Conservation (phyloP, 2,113 vertebrate genomes). For the Scolopax mira region DNA sequence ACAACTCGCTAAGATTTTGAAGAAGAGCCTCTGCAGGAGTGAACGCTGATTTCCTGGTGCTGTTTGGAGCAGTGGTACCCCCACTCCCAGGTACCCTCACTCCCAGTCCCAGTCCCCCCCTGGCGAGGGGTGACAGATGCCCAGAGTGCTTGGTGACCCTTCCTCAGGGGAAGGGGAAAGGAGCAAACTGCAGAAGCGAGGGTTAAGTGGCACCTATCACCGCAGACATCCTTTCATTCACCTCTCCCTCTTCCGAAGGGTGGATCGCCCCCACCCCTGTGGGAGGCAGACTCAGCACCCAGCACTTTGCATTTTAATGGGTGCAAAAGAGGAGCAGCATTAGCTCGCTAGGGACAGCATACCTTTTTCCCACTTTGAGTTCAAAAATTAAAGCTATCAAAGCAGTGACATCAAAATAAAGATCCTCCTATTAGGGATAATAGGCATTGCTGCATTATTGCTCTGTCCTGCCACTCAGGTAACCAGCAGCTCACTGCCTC, state of each 20-base stretch:
- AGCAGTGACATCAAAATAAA: not conserved
- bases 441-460: not conserved
- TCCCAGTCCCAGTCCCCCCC: rapidly evolving
- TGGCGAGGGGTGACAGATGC: not conserved
- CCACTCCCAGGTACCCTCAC: not conserved
- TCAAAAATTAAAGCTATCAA: not conserved
- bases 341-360: not conserved
- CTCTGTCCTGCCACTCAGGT: not conserved
- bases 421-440: not conserved
- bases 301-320: not conserved
- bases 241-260: not conserved
- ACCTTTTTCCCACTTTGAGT: not conserved
- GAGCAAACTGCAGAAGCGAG: not conserved
- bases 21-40: not conserved
- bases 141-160: not conserved
- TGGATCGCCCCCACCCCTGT: no score
- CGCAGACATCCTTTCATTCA: not conserved
- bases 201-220: not conserved
- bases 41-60: not conserved
- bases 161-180: not conserved
- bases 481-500: not conserved
- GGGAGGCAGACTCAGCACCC: not conserved
- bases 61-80: not conserved
- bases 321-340: rapidly evolving
- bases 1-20: not conserved